Percentiles rank a stretch among this genome's conserved stretches.
phyloP scores from a whole-genome alignment of 2,888 invertebrate genomes.

The Apocheima hispidaria region DNA sequence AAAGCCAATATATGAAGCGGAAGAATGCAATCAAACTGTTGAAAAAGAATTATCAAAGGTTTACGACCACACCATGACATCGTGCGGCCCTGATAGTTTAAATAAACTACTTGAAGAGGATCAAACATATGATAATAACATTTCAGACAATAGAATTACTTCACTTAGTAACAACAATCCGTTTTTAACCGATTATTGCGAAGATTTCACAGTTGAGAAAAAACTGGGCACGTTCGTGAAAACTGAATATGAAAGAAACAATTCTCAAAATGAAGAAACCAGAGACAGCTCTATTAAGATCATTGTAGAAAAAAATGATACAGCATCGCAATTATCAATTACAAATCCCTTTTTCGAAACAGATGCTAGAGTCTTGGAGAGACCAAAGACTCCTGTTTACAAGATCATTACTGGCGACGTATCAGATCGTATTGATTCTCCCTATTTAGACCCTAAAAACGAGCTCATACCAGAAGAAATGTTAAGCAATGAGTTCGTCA shows the following conservation, averaged over 20 bases:
- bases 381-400: conserved; percentile 77
- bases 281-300: conserved; percentile 62
- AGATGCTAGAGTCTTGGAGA: conserved; percentile 55
- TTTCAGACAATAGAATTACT: conserved; percentile 55
- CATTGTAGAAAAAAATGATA: conserved; percentile 55
- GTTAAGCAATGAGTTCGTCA: conserved; percentile 68
- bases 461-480: conserved; percentile 55
- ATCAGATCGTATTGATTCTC: conserved; percentile 59
- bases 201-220: conserved; percentile 63
- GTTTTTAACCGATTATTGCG: conserved; percentile 63
- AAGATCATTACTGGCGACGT: conserved; percentile 73
- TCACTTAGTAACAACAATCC: conserved; percentile 65
- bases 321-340: conserved; percentile 47
- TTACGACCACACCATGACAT: conserved; percentile 37
- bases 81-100: conserved; percentile 52
- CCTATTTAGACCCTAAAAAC: conserved; percentile 59
- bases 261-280: conserved; percentile 72
- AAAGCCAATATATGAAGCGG: conserved; percentile 40
- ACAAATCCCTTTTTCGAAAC: conserved; percentile 65
- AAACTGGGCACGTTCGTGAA: conserved; percentile 67
- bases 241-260: conserved; percentile 75
- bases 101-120: conserved; percentile 54
- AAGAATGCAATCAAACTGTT: conserved; percentile 25
- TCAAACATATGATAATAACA: conserved; percentile 55
- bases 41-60: conserved; percentile 33